Evolutionary conservation across 2,797 vertebrate genomes (phyloP).

Genomic region (Aldrovandia affinis): DNA sequence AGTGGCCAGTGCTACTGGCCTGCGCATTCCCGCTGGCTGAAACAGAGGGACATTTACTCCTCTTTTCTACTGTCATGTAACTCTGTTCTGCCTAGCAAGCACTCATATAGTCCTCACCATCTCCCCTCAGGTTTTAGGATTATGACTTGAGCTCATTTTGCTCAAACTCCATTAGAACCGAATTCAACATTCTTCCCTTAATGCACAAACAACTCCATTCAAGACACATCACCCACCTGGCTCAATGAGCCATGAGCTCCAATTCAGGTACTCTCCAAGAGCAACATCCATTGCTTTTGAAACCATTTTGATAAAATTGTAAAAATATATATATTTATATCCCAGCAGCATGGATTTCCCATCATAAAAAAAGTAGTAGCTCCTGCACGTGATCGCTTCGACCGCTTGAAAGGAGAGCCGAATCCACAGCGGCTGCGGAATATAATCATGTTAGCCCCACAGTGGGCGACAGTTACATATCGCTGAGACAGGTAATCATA

Average conservation of each 20-base stretch:
- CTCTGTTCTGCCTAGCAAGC: too few species aligned
- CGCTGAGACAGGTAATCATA: conserved; percentile 36
- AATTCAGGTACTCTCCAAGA: neutral
- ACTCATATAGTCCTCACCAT: too few species aligned
- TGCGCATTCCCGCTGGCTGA: neutral
- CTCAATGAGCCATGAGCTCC: neutral
- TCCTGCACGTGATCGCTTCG: neutral
- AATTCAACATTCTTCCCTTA: neutral
- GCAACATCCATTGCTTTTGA: neutral
- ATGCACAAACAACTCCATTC: neutral
- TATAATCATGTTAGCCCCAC: neutral
- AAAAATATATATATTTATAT: neutral
- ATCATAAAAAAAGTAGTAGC: neutral
- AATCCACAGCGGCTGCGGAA: neutral
- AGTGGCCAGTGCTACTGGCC: neutral
- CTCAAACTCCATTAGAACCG: neutral
- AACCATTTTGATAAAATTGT: neutral
- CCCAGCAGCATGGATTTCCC: neutral
- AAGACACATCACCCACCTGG: neutral
- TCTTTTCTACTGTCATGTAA: neutral
- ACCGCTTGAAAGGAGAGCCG: neutral
- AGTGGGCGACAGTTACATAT: conserved; percentile 35
- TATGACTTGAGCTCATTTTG: neutral
- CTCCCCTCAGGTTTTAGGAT: conserved; percentile 1
- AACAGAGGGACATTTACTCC: neutral